Evolutionary conservation across 92 coral and sea anemone genomes (phyloP).

Genomic region (Virgularia gustaviana): DNA sequence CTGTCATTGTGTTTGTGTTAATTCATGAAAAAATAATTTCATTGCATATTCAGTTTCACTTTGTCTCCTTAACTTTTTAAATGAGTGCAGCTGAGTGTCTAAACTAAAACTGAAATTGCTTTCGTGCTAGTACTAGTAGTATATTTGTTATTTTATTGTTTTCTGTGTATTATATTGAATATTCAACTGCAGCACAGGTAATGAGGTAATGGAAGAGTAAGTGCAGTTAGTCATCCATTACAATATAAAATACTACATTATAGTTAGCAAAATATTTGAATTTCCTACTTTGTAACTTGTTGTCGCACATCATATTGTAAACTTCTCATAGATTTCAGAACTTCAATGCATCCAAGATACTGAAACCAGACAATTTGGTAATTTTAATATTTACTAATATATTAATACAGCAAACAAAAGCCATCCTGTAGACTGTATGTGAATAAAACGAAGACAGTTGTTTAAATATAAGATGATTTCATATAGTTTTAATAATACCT

Average conservation of each 20-base stretch:
- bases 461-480: not conserved
- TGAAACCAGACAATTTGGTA: too few relatives aligned
- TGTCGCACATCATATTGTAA: constrained; percentile 92
- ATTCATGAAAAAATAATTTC: not conserved
- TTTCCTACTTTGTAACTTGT: constrained; percentile 81
- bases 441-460: not conserved
- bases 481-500: constrained; percentile 59
- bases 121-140: too few relatives aligned
- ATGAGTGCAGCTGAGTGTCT: not conserved
- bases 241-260: not conserved
- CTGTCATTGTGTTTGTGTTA: not conserved
- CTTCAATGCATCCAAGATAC: constrained; percentile 92
- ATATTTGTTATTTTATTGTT: too few relatives aligned
- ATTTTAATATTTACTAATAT: too few relatives aligned
- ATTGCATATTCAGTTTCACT: not conserved
- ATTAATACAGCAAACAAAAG: too few relatives aligned
- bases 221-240: too few relatives aligned
- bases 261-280: not conserved
- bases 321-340: constrained; percentile 92
- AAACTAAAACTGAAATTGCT: not conserved
- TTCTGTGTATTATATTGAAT: too few relatives aligned
- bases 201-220: too few relatives aligned
- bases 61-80: not conserved
- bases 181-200: too few relatives aligned
- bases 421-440: too few relatives aligned